Evolutionary conservation across 2,888 invertebrate species (phyloP).

Genomic region (Agonopterix alstromeriana): DNA sequence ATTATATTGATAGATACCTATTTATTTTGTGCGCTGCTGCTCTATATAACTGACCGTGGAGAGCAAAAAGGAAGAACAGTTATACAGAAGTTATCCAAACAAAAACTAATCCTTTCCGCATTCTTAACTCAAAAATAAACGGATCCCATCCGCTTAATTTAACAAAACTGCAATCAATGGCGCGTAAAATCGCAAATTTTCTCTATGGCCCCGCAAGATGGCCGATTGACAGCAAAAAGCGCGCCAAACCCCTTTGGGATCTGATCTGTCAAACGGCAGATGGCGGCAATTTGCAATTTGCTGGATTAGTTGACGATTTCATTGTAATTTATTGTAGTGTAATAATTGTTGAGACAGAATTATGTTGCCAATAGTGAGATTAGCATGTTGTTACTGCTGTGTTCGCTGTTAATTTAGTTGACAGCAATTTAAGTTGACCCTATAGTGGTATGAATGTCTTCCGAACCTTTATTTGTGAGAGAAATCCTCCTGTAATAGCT

Average conservation of each 20-base stretch:
- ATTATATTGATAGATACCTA: too few relatives aligned
- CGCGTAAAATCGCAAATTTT: slow-evolving; percentile 68
- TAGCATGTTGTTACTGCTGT: too few relatives aligned
- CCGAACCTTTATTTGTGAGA: too few relatives aligned
- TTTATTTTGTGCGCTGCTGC: too few relatives aligned
- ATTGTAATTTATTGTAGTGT: slow-evolving; percentile 62
- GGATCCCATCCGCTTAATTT: slow-evolving; percentile 56
- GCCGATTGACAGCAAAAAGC: slow-evolving; percentile 22
- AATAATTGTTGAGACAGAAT: slow-evolving; percentile 57
- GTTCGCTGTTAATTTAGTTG: too few relatives aligned
- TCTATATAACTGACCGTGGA: too few relatives aligned
- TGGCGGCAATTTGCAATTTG: slow-evolving; percentile 63
- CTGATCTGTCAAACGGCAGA: slow-evolving; percentile 58
- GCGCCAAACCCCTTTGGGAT: slow-evolving; percentile 71
- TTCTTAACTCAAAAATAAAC: slow-evolving; percentile 30
- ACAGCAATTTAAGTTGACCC: too few relatives aligned
- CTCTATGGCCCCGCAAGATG: slow-evolving; percentile 53
- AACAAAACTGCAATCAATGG: slow-evolving; percentile 60
- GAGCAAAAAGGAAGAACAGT: slow-evolving; percentile 10
- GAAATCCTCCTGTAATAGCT: too few relatives aligned
- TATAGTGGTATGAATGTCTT: too few relatives aligned
- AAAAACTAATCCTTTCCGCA: slow-evolving; percentile 15
- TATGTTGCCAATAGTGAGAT: too few relatives aligned
- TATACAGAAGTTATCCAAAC: slow-evolving; percentile 7
- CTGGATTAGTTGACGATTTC: slow-evolving; percentile 55